A percentile compares a stretch with the other conserved stretches of the same genome.
phyloP scores from a whole-genome alignment of 2,888 invertebrate species.

The Odontocerum albicorne region DNA sequence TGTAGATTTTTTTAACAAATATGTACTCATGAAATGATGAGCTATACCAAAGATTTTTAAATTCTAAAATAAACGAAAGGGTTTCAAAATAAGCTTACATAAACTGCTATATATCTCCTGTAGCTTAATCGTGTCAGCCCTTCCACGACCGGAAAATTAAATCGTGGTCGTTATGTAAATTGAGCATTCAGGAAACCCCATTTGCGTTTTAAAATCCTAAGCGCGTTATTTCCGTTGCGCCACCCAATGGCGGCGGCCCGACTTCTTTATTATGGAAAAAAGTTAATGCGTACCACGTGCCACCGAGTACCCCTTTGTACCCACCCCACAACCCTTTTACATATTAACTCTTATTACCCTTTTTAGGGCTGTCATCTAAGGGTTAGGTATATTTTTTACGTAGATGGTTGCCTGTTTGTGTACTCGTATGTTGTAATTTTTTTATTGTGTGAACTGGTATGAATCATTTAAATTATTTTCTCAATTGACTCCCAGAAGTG shows the following conservation, averaged over 20 bases:
- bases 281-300: conserved; percentile 35
- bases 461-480: no score
- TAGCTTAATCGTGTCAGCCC: conserved; percentile 13
- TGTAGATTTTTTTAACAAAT: no score
- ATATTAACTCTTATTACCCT: conserved; percentile 6
- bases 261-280: conserved; percentile 27
- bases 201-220: conserved; percentile 35
- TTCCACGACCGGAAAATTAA: conserved; percentile 20
- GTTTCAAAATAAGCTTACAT: no score
- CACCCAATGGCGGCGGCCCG: conserved; percentile 23
- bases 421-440: no score
- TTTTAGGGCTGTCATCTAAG: not conserved
- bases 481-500: no score
- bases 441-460: no score
- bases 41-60: no score
- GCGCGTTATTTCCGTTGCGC: conserved; percentile 16
- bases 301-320: conserved; percentile 29
- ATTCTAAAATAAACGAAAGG: no score
- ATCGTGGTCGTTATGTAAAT: conserved; percentile 27
- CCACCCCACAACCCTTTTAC: not conserved
- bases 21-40: no score
- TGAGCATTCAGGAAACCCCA: conserved; percentile 20
- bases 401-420: no score
- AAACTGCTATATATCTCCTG: no score
- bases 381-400: no score